Evolutionary conservation across 92 coral and sea anemone species (phyloP).

Genomic region (Diadumene lineata): DNA sequence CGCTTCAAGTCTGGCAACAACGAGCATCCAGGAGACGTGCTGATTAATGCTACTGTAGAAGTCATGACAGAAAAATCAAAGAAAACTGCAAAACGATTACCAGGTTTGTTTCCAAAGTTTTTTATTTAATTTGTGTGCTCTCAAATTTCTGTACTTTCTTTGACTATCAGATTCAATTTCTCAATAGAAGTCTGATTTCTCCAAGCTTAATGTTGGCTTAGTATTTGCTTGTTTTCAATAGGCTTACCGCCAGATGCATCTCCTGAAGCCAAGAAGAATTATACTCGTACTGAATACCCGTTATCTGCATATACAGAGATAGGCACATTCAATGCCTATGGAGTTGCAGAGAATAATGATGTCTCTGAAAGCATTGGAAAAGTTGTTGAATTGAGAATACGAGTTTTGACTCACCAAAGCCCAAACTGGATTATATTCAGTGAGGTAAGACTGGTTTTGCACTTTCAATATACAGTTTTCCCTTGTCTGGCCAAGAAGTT

Average conservation of each 20-base stretch:
- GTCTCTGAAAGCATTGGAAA: conserved; percentile 68
- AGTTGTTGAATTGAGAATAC: conserved; percentile 79
- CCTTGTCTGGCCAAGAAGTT: too few species aligned
- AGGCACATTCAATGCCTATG: conserved; percentile 65
- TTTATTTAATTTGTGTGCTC: neutral
- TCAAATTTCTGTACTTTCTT: too few species aligned
- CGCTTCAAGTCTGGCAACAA: conserved; percentile 92
- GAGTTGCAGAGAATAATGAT: conserved; percentile 64
- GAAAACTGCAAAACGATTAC: conserved; percentile 49
- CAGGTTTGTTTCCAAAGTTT: conserved; percentile 39
- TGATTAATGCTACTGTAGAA: conserved; percentile 89
- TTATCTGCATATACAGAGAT: conserved; percentile 60
- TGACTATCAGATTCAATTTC: too few species aligned
- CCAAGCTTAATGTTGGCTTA: neutral
- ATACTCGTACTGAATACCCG: conserved; percentile 70
- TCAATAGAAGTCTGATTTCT: too few species aligned
- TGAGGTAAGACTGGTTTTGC: conserved; percentile 62
- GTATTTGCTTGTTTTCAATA: neutral
- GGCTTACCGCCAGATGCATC: conserved; percentile 57
- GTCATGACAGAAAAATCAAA: conserved; percentile 63
- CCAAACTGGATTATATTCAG: conserved; percentile 93
- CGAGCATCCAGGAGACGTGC: conserved; percentile 96
- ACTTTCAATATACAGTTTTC: neutral
- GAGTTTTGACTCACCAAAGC: conserved; percentile 73
- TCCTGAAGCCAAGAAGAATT: conserved; percentile 78